phyloP scores from a whole-genome alignment of 1,140 invertebrate genomes.

The Papilio helenus region DNA sequence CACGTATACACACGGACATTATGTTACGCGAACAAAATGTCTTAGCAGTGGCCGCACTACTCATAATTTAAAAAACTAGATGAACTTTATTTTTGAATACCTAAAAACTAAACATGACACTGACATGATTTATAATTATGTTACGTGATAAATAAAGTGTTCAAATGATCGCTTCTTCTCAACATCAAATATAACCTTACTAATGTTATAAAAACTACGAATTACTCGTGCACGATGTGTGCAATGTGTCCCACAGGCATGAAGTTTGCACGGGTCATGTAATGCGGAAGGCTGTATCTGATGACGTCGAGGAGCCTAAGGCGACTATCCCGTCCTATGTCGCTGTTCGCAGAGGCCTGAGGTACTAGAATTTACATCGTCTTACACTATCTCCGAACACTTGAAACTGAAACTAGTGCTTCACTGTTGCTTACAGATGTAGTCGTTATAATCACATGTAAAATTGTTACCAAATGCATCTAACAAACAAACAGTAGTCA shows the following conservation, averaged over 20 bases:
- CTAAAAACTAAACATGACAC: too few relatives aligned
- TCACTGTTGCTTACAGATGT: background rate
- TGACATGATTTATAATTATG: too few relatives aligned
- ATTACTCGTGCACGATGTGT: background rate
- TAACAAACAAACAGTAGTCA: background rate
- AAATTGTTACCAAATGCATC: background rate
- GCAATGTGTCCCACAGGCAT: slow-evolving; percentile 3
- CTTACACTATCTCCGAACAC: background rate
- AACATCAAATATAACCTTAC: too few relatives aligned
- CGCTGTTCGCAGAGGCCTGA: background rate
- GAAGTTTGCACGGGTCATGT: slow-evolving; percentile 42
- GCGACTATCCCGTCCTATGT: background rate
- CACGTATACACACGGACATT: background rate
- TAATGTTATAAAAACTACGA: too few relatives aligned
- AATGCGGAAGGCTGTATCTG: slow-evolving; percentile 50
- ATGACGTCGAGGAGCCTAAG: slow-evolving; percentile 39
- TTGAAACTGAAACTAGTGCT: background rate
- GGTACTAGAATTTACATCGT: background rate
- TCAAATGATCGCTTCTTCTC: too few relatives aligned
- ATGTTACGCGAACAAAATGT: background rate
- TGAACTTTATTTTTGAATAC: too few relatives aligned
- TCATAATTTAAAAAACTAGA: too few relatives aligned
- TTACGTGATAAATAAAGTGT: too few relatives aligned
- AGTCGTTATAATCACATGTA: background rate
- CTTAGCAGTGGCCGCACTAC: background rate